Evolutionary conservation across 2,797 vertebrate genomes (phyloP), one percentile per base, ranked within the genome.

Genomic region (Hippopotamyrus pictus): DNA sequence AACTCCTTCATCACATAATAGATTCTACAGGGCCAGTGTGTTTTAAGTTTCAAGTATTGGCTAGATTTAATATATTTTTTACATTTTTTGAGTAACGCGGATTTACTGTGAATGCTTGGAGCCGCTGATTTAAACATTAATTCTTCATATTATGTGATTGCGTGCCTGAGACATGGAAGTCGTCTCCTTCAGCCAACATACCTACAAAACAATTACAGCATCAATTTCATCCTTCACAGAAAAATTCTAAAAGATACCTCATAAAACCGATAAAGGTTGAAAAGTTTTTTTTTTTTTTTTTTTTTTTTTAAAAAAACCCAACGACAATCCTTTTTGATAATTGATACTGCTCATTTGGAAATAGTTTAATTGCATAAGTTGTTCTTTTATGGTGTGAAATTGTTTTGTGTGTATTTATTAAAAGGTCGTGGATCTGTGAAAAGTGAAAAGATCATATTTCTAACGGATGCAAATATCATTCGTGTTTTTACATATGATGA

Each of bases 331-430:
- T 69, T 69, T 69, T 69, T 69, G 62, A 33, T 69, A 69, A 69
- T 33, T 33, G 29, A 69, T 79, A 79, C 73, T 79, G 37, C 37
- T 79, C 73, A n/a, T 46, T 44, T 46, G 76, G 41, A 46, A 46
- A 44, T 46, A 9, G 41, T 44, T 46, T 82, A 46, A 37, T 79
- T 79, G 73, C 73, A 82, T n/a, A 19, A 2, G 41, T 46, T 82
- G 17, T 82, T 44, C 33, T 44, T 19, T 44, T 82, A 46, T 82
- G 76, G 19, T 82, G 76, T 82, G 76, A 19, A 79, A 79, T 79
- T 41, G 73, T 79, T 82, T 82, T 82, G 19, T 46, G 73, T 46
- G 76, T 82, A 82, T 82, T 82, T 82, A 82, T 82, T 82, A 82
- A 82, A 82, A 82, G 14, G 7, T 19, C 37, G 4, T 82, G 37